Conservation (phyloP, 1,140 invertebrate genomes). For the Eriosoma lanigerum region DNA sequence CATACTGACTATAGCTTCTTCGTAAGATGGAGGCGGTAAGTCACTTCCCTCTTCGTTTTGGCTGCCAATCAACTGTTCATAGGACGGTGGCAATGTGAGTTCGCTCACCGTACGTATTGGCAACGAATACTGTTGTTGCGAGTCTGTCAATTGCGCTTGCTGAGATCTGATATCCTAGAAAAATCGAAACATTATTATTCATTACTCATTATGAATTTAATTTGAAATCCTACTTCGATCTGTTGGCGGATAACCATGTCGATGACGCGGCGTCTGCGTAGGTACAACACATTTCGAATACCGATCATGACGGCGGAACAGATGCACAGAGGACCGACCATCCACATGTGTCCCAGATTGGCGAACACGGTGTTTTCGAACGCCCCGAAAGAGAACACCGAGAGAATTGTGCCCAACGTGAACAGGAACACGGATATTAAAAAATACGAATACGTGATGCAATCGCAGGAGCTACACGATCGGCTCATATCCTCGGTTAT, state of each 20-base stretch:
- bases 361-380: slow-evolving; percentile 63
- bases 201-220: too few species aligned
- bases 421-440: slow-evolving; percentile 66
- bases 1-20: slow-evolving; percentile 65
- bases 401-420: slow-evolving; percentile 67
- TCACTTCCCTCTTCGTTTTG: slow-evolving; percentile 38
- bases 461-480: slow-evolving; percentile 61
- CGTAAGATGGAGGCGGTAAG: slow-evolving; percentile 62
- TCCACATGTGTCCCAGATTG: slow-evolving; percentile 69
- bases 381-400: slow-evolving; percentile 66
- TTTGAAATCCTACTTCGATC: slow-evolving; percentile 61
- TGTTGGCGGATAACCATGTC: slow-evolving; percentile 68
- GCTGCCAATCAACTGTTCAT: slow-evolving; percentile 61
- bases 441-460: slow-evolving; percentile 69
- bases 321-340: slow-evolving; percentile 70
- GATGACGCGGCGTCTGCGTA: slow-evolving; percentile 67
- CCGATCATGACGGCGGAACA: slow-evolving; percentile 71
- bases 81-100: slow-evolving; percentile 64
- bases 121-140: slow-evolving; percentile 51
- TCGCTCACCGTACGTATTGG: slow-evolving; percentile 58
- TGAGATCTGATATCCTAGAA: not conserved
- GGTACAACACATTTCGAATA: slow-evolving; percentile 68
- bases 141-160: not conserved
- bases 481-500: slow-evolving; percentile 34
- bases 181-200: too few species aligned